A percentile compares a stretch with the other conserved stretches of the same genome.
Evolutionary conservation across 2,888 invertebrate species (phyloP).

Genomic region (Syrista parreyssii): DNA sequence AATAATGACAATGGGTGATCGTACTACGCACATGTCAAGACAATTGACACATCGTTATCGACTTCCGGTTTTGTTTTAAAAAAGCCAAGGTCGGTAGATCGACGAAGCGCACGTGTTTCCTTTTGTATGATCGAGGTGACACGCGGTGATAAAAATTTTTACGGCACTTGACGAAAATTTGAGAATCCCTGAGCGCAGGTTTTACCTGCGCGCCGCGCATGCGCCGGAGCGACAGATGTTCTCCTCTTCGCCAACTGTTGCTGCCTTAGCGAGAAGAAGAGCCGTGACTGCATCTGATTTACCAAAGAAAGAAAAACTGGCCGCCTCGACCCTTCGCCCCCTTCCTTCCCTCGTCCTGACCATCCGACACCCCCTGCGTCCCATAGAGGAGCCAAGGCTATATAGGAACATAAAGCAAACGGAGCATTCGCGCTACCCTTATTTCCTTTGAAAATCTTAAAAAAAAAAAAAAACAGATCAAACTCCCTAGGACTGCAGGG

Average conservation of each 20-base stretch:
- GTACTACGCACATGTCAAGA: too few species aligned
- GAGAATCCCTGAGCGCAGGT: slow-evolving; percentile 58
- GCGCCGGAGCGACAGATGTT: slow-evolving; percentile 61
- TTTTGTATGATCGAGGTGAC: too few species aligned
- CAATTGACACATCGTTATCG: too few species aligned
- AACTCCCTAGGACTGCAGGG: too few species aligned
- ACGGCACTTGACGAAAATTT: slow-evolving; percentile 31
- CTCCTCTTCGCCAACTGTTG: slow-evolving; percentile 63
- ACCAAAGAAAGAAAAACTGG: slow-evolving; percentile 37
- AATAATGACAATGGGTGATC: too few species aligned
- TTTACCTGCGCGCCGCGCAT: slow-evolving; percentile 54
- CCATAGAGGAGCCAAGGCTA: neutral
- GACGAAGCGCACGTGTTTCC: too few species aligned
- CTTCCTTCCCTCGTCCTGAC: neutral
- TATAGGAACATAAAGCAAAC: too few species aligned
- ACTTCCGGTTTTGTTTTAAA: too few species aligned
- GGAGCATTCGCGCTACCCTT: too few species aligned
- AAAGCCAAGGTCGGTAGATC: too few species aligned
- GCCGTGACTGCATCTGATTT: slow-evolving; percentile 54
- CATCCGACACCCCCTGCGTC: neutral
- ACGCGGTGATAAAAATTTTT: neutral
- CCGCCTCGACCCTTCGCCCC: neutral
- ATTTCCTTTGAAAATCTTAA: too few species aligned
- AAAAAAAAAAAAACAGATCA: too few species aligned
- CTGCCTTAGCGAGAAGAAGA: slow-evolving; percentile 37